phyloP scores from a whole-genome alignment of 2,113 vertebrate species.

The Hippocampus comes region DNA sequence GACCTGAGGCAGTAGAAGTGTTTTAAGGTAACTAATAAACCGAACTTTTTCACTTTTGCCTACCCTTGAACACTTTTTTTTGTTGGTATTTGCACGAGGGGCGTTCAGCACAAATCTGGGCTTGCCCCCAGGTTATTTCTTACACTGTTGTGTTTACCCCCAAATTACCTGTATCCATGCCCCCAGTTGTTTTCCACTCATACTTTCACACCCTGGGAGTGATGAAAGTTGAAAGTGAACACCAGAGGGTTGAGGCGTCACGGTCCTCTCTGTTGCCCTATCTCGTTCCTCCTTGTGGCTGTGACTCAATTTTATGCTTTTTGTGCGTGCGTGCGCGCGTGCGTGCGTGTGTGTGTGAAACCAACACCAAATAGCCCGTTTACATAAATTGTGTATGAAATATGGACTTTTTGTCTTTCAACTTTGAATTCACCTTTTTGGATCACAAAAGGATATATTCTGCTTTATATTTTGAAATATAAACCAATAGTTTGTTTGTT shows the following conservation, averaged over 20 bases:
- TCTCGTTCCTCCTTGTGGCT: constrained; percentile 25
- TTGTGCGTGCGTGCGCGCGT: not conserved
- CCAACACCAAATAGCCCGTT: constrained; percentile 14
- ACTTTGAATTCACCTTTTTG: not conserved
- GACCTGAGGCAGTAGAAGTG: not conserved
- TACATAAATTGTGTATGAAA: not conserved
- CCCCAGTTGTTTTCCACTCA: constrained; percentile 53
- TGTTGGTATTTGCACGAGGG: not conserved
- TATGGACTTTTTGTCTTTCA: not conserved
- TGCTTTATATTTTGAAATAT: not conserved
- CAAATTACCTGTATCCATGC: constrained; percentile 47
- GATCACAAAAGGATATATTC: not conserved
- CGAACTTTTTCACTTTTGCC: not conserved
- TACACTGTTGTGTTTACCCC: constrained; percentile 40
- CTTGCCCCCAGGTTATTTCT: constrained; percentile 43
- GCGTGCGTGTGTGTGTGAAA: not conserved
- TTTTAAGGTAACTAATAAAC: not conserved
- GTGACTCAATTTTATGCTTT: constrained; percentile 29
- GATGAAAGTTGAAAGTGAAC: constrained; percentile 54
- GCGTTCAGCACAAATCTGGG: constrained; percentile 29
- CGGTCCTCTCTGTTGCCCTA: constrained; percentile 22
- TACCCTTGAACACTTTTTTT: not conserved
- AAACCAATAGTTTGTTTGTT: too few species aligned
- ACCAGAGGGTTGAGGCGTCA: constrained; percentile 45
- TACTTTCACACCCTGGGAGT: constrained; percentile 41